phyloP scores from a whole-genome alignment of 2,113 vertebrate species.

The Cynocephalus volans region DNA sequence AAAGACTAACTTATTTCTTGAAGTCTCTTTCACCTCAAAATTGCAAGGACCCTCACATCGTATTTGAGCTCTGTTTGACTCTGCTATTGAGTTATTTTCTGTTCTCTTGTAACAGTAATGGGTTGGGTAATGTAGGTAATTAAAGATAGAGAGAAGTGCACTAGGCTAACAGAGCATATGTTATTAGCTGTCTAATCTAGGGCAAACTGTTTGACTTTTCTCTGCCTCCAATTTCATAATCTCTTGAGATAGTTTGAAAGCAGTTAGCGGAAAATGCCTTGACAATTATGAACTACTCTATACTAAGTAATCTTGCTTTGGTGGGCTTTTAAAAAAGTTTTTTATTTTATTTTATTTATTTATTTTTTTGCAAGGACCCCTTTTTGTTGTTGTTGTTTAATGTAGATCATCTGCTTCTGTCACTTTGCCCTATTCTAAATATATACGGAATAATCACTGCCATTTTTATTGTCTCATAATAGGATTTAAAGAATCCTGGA shows the following conservation, averaged over 20 bases:
- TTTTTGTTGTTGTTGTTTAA: not conserved
- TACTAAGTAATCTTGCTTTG: not conserved
- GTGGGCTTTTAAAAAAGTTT: not conserved
- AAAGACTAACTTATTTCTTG: not conserved
- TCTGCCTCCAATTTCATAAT: not conserved
- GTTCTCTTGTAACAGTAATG: not conserved
- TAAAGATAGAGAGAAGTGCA: not conserved
- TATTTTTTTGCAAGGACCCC: not conserved
- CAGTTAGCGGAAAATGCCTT: not conserved
- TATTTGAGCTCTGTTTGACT: not conserved
- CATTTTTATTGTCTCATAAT: conserved; percentile 38
- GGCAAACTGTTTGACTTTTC: not conserved
- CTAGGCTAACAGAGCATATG: not conserved
- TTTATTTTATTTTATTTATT: not conserved
- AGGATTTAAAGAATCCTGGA: not conserved
- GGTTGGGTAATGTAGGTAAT: not conserved
- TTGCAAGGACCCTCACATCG: not conserved
- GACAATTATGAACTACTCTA: not conserved
- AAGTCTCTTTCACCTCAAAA: not conserved
- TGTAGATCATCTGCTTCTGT: not conserved
- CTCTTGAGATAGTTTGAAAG: not conserved
- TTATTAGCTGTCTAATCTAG: not conserved
- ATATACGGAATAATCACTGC: not conserved
- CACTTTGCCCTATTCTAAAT: not conserved
- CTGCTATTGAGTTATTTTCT: not conserved